Evolutionary conservation across 2,888 invertebrate species (phyloP).

Genomic region (Agonopterix heracliana): DNA sequence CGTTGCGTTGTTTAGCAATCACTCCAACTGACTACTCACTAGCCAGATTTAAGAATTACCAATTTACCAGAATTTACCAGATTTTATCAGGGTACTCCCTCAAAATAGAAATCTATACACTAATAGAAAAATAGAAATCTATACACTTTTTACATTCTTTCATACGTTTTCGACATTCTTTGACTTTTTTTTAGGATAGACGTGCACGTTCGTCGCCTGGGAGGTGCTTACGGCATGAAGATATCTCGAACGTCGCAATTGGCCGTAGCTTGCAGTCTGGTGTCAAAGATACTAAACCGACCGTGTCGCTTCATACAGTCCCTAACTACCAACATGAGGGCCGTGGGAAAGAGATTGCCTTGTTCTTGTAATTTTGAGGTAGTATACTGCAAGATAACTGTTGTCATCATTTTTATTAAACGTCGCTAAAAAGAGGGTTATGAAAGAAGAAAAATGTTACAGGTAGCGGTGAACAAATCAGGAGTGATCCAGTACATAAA

Average conservation of each 20-base stretch:
- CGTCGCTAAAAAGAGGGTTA: too few relatives aligned
- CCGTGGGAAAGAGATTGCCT: conserved; percentile 73
- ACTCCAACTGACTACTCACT: too few relatives aligned
- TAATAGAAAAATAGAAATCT: too few relatives aligned
- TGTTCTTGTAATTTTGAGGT: conserved; percentile 69
- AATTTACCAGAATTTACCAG: too few relatives aligned
- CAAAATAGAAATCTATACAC: background rate
- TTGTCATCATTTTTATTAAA: background rate
- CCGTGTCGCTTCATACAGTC: conserved; percentile 81
- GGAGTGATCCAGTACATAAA: conserved; percentile 72
- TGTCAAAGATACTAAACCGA: conserved; percentile 73
- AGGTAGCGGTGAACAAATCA: conserved; percentile 42
- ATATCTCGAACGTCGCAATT: conserved; percentile 75
- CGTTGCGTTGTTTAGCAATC: too few relatives aligned
- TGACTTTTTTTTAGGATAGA: conserved; percentile 73
- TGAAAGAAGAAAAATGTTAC: background rate
- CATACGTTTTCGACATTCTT: background rate
- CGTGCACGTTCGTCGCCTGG: conserved; percentile 54
- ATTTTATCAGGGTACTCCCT: too few relatives aligned
- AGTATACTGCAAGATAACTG: background rate
- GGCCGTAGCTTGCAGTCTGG: conserved; percentile 79
- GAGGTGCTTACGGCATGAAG: conserved; percentile 82
- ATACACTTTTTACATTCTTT: background rate
- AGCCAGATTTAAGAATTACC: too few relatives aligned
- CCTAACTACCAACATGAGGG: conserved; percentile 78